phyloP scores from a whole-genome alignment of 2,797 vertebrate species.

The Sebastes iracundus region DNA sequence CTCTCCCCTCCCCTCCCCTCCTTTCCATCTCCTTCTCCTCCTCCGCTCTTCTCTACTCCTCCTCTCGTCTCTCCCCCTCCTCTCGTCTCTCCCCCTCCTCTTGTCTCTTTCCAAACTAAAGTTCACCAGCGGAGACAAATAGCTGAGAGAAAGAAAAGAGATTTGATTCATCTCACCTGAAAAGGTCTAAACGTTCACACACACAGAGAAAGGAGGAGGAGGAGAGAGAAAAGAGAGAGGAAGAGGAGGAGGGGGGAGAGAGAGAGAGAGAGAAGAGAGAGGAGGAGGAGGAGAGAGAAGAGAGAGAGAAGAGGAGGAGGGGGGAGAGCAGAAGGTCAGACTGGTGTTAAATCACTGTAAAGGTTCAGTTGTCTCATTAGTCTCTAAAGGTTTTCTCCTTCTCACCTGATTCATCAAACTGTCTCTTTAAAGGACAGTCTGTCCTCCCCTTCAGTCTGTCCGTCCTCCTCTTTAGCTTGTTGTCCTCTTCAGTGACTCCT shows the following conservation, averaged over 20 bases:
- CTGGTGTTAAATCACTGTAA: slow-evolving; percentile 44
- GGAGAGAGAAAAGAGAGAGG: no score
- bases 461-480: background rate
- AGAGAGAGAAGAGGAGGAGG: background rate
- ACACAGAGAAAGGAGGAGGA: background rate
- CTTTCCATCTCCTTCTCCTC: no score
- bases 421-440: background rate
- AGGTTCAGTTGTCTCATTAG: slow-evolving; percentile 37
- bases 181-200: slow-evolving; percentile 48
- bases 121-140: background rate
- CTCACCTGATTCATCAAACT: slow-evolving; percentile 28
- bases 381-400: slow-evolving; percentile 40
- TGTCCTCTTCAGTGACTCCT: no score
- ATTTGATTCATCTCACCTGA: slow-evolving; percentile 30
- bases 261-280: no score
- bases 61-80: background rate
- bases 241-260: background rate
- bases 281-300: no score
- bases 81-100: background rate
- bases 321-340: slow-evolving; percentile 19
- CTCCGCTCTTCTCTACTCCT: no score
- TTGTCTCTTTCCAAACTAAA: background rate
- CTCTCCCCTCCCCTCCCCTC: no score
- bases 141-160: background rate
- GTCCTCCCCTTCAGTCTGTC: no score